Evolutionary conservation across 1,140 invertebrate genomes (phyloP).

Genomic region (Physella acuta): DNA sequence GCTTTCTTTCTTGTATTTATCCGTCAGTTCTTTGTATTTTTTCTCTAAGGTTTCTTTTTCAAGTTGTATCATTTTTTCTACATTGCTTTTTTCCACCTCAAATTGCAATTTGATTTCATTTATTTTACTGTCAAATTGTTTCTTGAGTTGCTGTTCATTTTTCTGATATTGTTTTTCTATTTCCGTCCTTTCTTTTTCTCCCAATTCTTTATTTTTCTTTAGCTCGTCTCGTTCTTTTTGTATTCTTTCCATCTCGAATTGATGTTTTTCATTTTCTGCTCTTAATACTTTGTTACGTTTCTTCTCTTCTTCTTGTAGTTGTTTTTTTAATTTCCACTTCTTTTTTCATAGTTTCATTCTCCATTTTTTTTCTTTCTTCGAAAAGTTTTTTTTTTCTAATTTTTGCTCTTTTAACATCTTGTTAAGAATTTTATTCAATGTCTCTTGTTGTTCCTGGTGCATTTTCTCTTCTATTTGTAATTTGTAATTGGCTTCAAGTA

Average conservation of each 20-base stretch:
- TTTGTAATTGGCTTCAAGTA: no score
- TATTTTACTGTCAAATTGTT: background rate
- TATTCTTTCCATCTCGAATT: no score
- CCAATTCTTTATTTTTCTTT: background rate
- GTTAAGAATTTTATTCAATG: no score
- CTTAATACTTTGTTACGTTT: background rate
- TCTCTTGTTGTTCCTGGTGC: no score
- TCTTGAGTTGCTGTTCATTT: background rate
- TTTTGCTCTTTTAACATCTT: no score
- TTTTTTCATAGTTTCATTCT: background rate
- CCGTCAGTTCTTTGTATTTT: background rate
- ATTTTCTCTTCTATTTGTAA: no score
- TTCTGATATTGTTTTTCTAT: constrained; percentile 4
- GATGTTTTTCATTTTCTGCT: background rate
- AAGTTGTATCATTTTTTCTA: no score
- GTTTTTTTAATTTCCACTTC: no score
- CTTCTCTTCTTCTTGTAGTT: background rate
- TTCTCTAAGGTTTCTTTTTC: background rate
- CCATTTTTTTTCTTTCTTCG: background rate
- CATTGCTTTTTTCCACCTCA: background rate
- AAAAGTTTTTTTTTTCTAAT: background rate
- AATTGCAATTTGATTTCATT: background rate
- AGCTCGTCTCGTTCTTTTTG: background rate
- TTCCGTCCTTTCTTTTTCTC: background rate
- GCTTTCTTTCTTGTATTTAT: no score